phyloP scores from a whole-genome alignment of 92 coral and sea anemone species.

The Parazoanthus darwini region DNA sequence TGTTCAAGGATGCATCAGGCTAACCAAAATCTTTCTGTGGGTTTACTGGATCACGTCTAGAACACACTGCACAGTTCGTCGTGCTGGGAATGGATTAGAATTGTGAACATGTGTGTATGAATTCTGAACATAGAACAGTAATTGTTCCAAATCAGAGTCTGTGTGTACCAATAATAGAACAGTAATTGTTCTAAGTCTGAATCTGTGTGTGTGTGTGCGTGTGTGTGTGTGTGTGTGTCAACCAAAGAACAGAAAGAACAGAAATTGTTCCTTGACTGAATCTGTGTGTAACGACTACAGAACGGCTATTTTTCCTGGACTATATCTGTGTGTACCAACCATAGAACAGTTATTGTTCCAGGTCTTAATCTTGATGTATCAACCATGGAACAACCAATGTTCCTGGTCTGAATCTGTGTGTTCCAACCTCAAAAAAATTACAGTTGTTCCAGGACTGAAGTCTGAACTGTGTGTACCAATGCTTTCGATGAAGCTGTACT shows the following conservation, averaged over 20 bases:
- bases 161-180: not conserved
- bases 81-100: too few species aligned
- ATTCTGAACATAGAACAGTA: too few species aligned
- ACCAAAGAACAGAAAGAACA: too few species aligned
- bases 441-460: not conserved
- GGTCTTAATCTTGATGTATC: not conserved
- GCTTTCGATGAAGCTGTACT: not conserved
- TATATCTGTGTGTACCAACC: not conserved
- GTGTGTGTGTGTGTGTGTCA: too few species aligned
- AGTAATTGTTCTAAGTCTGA: too few species aligned
- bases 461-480: not conserved
- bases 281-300: not conserved
- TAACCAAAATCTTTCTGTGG: not conserved
- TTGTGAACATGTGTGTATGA: too few species aligned
- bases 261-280: too few species aligned
- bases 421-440: not conserved
- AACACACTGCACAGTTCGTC: too few species aligned
- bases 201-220: not conserved
- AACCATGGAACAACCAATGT: too few species aligned
- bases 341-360: not conserved
- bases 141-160: not conserved
- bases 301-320: not conserved
- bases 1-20: not conserved
- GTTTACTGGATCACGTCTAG: not conserved
- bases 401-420: not conserved